Evolutionary conservation across 2,797 vertebrate genomes (phyloP), one percentile per base, ranked within the genome.

Genomic region (Acropternis orthonyx): DNA sequence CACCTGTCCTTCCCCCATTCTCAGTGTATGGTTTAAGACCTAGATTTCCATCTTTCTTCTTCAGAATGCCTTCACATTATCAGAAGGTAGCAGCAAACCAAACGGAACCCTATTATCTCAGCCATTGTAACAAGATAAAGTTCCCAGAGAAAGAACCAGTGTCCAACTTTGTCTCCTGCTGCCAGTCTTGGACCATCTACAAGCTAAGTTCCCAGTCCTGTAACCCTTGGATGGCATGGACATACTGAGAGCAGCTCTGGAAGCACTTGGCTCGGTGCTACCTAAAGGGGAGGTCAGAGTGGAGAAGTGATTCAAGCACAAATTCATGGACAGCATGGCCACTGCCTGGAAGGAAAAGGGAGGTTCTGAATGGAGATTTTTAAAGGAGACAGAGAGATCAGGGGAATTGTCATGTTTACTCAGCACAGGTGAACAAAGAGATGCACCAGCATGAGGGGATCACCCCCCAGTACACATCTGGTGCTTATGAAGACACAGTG

Each of bases 1-100:
- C 26, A 18, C 4, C 2, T 10, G 3, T 48, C 19, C 6, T 48
- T 14, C 7, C 14, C 2, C 7, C 15, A 4, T 34, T 69, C 30
- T 62, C 32, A 56, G 7, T 21, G 14, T 20, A n/a, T 79, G 24
- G 3, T 2, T 58, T 34, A 62, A 48, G 46, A 68, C 3, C 4
- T 9, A 58, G 24, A 55, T 68, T 68, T 32, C 7, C n/a, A 36
- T 21, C 9, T 68, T 81, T 56, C 10, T 72, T 16, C 11, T 18
- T 88, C 55, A 43, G 22, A 59, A 34, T 28, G 6, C 3, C 13
- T 49, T 37, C 55, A 44, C 59, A 24, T 5, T 3, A n/a, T 22
- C 49, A 74, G 24, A 61, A 74, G 14, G 7, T 14, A 37, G 5
- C 26, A 90, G 7, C 12, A 85, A 74, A 52, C 21, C 12, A n/a